Evolutionary conservation across 1,140 invertebrate genomes (phyloP), one percentile per base, ranked within the genome.

Genomic region (Cotesia vestalis): DNA sequence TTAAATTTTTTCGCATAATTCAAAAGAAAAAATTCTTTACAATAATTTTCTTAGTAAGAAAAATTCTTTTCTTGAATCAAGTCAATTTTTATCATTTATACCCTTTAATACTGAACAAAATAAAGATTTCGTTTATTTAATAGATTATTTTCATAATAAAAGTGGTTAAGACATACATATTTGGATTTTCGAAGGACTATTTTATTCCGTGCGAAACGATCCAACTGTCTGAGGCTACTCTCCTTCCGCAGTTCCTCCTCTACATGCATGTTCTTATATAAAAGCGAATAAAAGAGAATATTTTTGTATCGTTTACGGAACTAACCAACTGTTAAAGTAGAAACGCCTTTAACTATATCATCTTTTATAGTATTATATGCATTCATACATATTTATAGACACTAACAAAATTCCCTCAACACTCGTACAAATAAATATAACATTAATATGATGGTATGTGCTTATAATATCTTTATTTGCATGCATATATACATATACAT

Each of bases 391-490:
- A 46, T 64, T 14, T 40, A 64, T 20, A 38, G n/a, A 35, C 38
- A 14, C 62, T 38, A 12, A 38, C 27, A 36, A 64, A 64, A 64
- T 64, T 64, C 38, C 62, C 38, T 4, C 34, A n/a, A 64, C 62
- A 64, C 62, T 64, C 62, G 38, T 64, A 51, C 17, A 40, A 38
- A 64, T 64, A 40, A 46, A 46, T 12, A 64, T 64, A 64, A 64
- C 38, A 36, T 36, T 12, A 34, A 64, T 64, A 64, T 46, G 62
- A 64, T 64, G 35, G 35, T 35, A 64, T 20, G 38, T 64, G 36
- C 36, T n/a, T 4, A 40, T n/a, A 46, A 64, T 14, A 64, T 40
- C n/a, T 20, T 11, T 20, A 11, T 55, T 11, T 20, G 12, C n/a
- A 40, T 8, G 12, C 4, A 64, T 17, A 40, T 64, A 14, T 64